Percentiles rank a stretch among this genome's conserved stretches.
Evolutionary conservation across 2,797 vertebrate species (phyloP).

Genomic region (Hyperoplus lanceolatus): DNA sequence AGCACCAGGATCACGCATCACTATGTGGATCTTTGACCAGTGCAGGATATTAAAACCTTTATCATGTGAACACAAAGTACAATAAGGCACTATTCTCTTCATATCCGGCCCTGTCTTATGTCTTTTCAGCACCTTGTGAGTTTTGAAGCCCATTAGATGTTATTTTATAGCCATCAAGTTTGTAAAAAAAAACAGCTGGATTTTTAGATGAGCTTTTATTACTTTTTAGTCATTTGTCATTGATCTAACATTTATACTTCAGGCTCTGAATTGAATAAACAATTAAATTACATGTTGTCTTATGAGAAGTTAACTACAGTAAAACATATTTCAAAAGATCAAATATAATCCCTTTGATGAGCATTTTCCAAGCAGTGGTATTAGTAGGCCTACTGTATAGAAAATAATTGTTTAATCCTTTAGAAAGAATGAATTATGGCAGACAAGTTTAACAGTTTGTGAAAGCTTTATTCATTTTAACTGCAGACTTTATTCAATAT

Average conservation of each 20-base stretch:
- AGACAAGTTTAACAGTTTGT: constrained; percentile 20
- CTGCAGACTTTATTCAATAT: constrained; percentile 17
- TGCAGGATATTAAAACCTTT: not conserved
- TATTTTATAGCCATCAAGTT: no score
- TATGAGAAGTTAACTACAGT: not conserved
- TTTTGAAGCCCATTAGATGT: not conserved
- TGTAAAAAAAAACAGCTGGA: no score
- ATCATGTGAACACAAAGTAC: not conserved
- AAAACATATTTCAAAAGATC: not conserved
- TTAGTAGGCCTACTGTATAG: no score
- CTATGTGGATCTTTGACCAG: not conserved
- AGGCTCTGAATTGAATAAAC: not conserved
- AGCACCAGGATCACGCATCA: not conserved
- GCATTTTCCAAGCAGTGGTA: not conserved
- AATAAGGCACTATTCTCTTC: not conserved
- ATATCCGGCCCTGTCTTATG: not conserved
- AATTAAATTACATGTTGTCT: not conserved
- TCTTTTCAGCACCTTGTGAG: not conserved
- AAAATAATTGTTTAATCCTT: no score
- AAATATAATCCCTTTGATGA: not conserved
- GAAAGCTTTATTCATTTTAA: constrained; percentile 52
- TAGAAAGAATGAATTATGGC: not conserved
- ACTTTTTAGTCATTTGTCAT: no score
- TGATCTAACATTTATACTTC: no score
- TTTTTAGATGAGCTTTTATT: no score